Conservation (phyloP, 2,888 invertebrate species). For the Leptopterna dolabrata region DNA sequence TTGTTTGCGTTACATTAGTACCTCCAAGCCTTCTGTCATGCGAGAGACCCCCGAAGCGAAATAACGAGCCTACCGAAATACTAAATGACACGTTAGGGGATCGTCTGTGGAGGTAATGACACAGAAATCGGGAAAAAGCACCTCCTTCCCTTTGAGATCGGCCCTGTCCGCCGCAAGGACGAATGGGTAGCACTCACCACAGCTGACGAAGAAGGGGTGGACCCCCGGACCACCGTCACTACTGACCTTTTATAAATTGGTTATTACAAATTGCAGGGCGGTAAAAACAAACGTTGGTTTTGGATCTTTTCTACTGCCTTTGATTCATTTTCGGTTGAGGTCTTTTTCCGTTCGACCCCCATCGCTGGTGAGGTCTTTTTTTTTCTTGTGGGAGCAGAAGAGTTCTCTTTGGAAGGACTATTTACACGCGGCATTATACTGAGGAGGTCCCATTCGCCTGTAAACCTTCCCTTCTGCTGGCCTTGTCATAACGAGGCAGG, state of each 20-base stretch:
- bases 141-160: not conserved
- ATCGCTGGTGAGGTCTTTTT: not conserved
- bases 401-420: slow-evolving; percentile 12
- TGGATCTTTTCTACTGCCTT: not conserved
- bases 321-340: slow-evolving; percentile 10
- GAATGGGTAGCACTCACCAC: slow-evolving; percentile 21
- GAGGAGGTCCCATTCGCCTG: not conserved
- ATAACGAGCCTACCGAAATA: slow-evolving; percentile 46
- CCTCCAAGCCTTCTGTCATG: slow-evolving; percentile 30
- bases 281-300: slow-evolving; percentile 53
- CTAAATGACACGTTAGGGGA: slow-evolving; percentile 46
- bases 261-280: slow-evolving; percentile 59
- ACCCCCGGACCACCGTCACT: slow-evolving; percentile 20
- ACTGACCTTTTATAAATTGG: slow-evolving; percentile 59
- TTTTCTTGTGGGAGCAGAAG: not conserved
- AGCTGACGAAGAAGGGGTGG: slow-evolving; percentile 28
- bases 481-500: slow-evolving; percentile 28
- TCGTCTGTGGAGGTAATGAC: slow-evolving; percentile 33
- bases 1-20: slow-evolving; percentile 36
- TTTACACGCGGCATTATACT: slow-evolving; percentile 41
- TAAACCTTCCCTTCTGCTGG: not conserved
- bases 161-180: not conserved
- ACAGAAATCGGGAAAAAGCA: not conserved
- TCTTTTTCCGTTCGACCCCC: not conserved
- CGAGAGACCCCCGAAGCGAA: slow-evolving; percentile 10